These are phyloP conservation scores for Drosophila eugracilis DNA, from an alignment of 1,140 invertebrate species.

Conservation along the genomic window DNA sequence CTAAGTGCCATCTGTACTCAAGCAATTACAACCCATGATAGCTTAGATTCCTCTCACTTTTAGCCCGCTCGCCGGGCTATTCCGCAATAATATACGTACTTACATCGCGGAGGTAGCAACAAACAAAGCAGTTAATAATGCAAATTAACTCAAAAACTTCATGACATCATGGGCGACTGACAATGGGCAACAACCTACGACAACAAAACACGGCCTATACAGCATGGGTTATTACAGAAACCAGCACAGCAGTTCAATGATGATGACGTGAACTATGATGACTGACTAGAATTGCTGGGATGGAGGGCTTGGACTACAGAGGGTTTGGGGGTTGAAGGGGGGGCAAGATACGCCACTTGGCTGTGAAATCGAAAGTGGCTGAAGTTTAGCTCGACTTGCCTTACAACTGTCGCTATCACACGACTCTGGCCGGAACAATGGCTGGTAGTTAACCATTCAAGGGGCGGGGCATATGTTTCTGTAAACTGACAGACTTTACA, in stretches of 20 bases:
- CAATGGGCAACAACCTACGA: conserved; percentile 68
- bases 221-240: conserved; percentile 35
- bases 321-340: conserved; percentile 1
- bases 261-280: conserved; percentile 30
- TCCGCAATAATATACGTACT: conserved; percentile 25
- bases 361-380: conserved; percentile 67
- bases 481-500: conserved; percentile 62
- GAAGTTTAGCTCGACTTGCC: conserved; percentile 41
- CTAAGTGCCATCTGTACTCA: background rate
- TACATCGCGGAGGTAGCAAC: conserved; percentile 20
- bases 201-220: conserved; percentile 45
- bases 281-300: conserved; percentile 25
- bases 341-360: conserved; percentile 32
- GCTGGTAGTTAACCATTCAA: conserved; percentile 55
- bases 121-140: conserved; percentile 63
- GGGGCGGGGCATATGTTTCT: conserved; percentile 55
- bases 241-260: conserved; percentile 42
- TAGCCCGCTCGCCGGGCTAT: conserved; percentile 4
- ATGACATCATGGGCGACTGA: conserved; percentile 60
- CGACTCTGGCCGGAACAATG: conserved; percentile 56
- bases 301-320: conserved; percentile 6
- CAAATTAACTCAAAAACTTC: conserved; percentile 70
- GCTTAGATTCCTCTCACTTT: conserved; percentile 21
- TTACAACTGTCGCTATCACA: conserved; percentile 33
- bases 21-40: background rate